phyloP scores from a whole-genome alignment of 2,113 vertebrate species.

The Platichthys flesus region DNA sequence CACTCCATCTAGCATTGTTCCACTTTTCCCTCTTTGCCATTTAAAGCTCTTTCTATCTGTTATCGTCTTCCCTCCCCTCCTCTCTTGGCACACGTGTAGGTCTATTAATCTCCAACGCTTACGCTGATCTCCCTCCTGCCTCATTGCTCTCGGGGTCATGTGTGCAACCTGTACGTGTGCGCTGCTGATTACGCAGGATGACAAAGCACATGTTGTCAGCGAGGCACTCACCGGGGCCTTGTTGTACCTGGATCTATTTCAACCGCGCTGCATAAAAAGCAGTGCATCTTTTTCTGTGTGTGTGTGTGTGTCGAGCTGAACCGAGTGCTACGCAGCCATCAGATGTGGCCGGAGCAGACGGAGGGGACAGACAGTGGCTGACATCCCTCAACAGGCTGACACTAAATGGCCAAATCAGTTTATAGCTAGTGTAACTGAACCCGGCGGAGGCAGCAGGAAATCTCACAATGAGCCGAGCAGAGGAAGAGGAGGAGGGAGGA shows the following conservation, averaged over 20 bases:
- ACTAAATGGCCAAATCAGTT: slow-evolving; percentile 73
- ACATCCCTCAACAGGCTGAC: slow-evolving; percentile 67
- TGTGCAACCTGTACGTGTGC: slow-evolving; percentile 19
- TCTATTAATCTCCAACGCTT: slow-evolving; percentile 24
- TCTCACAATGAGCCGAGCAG: slow-evolving; percentile 22
- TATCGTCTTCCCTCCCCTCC: slow-evolving; percentile 15
- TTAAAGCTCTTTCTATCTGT: neutral
- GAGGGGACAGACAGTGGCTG: slow-evolving; percentile 52
- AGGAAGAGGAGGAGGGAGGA: slow-evolving; percentile 2
- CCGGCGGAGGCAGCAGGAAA: slow-evolving; percentile 43
- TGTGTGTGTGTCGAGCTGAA: neutral
- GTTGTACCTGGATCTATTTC: slow-evolving; percentile 37
- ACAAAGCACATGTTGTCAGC: slow-evolving; percentile 39
- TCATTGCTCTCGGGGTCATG: slow-evolving; percentile 30
- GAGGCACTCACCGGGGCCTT: slow-evolving; percentile 29
- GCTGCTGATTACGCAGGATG: slow-evolving; percentile 48
- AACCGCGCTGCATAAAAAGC: neutral
- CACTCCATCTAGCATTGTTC: neutral
- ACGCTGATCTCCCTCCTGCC: slow-evolving; percentile 24
- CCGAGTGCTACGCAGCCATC: slow-evolving; percentile 40
- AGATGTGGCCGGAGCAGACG: slow-evolving; percentile 37
- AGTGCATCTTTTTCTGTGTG: neutral
- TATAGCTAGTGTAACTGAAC: slow-evolving; percentile 72
- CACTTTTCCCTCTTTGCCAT: neutral
- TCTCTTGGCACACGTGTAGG: neutral